Percentiles rank a stretch among this genome's conserved stretches.
Evolutionary conservation across 2,888 invertebrate species (phyloP).

Genomic region (Metopia argyrocephala): DNA sequence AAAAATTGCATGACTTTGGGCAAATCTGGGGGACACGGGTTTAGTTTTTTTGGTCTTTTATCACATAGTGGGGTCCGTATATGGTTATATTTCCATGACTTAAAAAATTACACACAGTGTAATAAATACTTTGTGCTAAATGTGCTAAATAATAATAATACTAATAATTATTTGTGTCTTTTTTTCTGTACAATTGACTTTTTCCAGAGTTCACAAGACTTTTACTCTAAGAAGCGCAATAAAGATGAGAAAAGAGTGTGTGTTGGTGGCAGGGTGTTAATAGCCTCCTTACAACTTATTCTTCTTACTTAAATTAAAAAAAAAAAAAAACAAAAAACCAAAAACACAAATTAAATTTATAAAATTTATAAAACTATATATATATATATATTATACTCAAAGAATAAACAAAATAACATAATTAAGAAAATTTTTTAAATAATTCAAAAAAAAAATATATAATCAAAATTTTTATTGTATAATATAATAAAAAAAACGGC

Average conservation of each 20-base stretch:
- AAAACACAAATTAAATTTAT: conserved; percentile 34
- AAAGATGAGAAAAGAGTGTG: conserved; percentile 12
- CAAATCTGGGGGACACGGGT: too few relatives aligned
- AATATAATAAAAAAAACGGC: conserved; percentile 20
- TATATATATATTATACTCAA: conserved; percentile 58
- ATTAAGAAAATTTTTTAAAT: conserved; percentile 46
- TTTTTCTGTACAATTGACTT: too few relatives aligned
- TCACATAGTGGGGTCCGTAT: too few relatives aligned
- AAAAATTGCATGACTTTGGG: too few relatives aligned
- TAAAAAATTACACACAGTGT: too few relatives aligned
- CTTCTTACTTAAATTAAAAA: conserved; percentile 44
- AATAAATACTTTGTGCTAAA: too few relatives aligned
- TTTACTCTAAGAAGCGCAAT: conserved; percentile 72
- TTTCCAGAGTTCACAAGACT: conserved; percentile 76
- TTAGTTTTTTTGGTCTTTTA: too few relatives aligned
- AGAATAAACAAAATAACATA: conserved; percentile 14
- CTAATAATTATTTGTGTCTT: too few relatives aligned
- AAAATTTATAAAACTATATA: too few relatives aligned
- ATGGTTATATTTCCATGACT: too few relatives aligned
- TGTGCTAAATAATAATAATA: too few relatives aligned
- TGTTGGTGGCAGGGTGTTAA: conserved; percentile 39
- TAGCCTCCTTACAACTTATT: conserved; percentile 47
- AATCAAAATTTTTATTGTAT: conserved; percentile 57
- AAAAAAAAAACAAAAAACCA: conserved; percentile 38
- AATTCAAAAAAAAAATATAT: conserved; percentile 26